Base-by-base conservation (phyloP, 2,113 vertebrate genomes). In the Falco punctatus region DNA sequence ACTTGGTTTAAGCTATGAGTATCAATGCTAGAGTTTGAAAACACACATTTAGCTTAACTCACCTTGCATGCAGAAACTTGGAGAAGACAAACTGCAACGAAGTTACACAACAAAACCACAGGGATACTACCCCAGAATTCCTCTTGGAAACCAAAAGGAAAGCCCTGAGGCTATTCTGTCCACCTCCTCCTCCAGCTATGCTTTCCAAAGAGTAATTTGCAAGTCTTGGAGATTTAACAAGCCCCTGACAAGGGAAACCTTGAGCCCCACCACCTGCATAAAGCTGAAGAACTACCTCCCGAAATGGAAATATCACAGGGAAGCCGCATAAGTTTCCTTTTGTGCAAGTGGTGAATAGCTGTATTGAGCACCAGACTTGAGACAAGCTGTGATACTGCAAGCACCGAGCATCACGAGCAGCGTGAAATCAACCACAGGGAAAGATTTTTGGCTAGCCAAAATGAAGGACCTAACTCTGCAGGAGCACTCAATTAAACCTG, bases 361-460 rank as follows among this genome's bases (percentile, higher is more conserved):
- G 79, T 23, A 64, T 10, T 20, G 23, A 57, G 48, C 52, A 35
- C 24, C 1, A 62, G 20, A 40, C 14, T 20, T 5, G 33, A 58
- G 48, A 62, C 28, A 21, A 72, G n/a, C 15, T 49, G 62, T 2
- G 5, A 18, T 0, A 4, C 49, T 59, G 40, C 26, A 61, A 22
- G 14, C 33, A 15, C 49, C 3, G n/a, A 70, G 55, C 46, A 74
- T 6, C 66, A 71, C 55, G 15, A 38, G 23, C 35, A 52, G 35
- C 7, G 11, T 11, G 44, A 69, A 70, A 88, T 22, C 5, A 2
- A 18, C 3, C 0, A 0, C 2, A 0, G 8, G 7, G 16, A 23
- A 67, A 74, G 38, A 32, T 5, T 69, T 64, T 55, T 42, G 18
- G 15, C 72, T 26, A 67, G 38, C 27, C 44, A 57, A 78, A 84